Percentiles rank a stretch among this genome's conserved stretches.
Conservation (phyloP, 2,113 vertebrate genomes). For the Anser cygnoides region DNA sequence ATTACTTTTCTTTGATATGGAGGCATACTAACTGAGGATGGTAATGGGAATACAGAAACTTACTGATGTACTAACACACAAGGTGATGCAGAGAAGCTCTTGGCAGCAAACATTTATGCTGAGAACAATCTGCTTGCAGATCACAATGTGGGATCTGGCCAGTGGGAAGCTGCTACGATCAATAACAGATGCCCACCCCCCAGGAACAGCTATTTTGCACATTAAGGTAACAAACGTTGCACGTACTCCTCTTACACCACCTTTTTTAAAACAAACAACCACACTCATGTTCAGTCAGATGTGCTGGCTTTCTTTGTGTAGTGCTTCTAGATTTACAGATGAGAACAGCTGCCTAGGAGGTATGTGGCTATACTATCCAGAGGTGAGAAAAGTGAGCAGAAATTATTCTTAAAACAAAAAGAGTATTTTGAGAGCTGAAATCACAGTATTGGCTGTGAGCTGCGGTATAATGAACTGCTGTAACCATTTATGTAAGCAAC, state of each 20-base stretch:
- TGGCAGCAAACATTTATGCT: background rate
- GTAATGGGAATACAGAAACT: background rate
- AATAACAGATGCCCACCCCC: constrained; percentile 96
- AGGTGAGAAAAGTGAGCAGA: background rate
- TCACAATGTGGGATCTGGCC: constrained; percentile 99
- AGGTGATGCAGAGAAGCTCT: background rate
- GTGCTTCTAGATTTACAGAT: background rate
- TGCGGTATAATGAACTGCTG: background rate
- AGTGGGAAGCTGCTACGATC: constrained; percentile 95
- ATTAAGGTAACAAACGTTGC: constrained; percentile 85
- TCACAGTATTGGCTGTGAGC: background rate
- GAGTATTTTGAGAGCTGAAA: background rate
- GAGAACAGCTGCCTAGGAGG: background rate
- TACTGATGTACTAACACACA: fast-evolving
- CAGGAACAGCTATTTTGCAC: constrained; percentile 94
- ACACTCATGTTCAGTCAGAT: background rate
- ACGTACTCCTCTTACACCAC: background rate
- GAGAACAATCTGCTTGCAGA: constrained; percentile 79
- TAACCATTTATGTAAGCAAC: background rate
- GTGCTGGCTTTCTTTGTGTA: background rate
- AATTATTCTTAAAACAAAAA: background rate
- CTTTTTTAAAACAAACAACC: background rate
- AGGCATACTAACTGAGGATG: background rate
- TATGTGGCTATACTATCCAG: background rate
- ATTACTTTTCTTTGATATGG: background rate